Evolutionary conservation across 1,140 invertebrate species (phyloP), one percentile per base, ranked within the genome.

Genomic region (Habropoda laboriosa): DNA sequence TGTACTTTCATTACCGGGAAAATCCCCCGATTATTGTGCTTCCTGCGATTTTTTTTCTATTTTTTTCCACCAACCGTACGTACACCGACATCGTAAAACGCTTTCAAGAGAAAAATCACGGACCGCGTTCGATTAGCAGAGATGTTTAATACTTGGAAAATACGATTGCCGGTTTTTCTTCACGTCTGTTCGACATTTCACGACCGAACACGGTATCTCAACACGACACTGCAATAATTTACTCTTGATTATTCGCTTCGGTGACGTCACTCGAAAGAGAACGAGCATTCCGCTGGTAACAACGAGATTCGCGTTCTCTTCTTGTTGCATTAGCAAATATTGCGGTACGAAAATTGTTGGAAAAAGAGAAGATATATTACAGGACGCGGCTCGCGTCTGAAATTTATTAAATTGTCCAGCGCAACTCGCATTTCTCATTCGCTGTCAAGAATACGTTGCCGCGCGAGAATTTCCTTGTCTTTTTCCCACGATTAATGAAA

Each of bases 401-500:
- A 71, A 71, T 71, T 71, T 71, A 71, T 71, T 42, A 55, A 55
- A 71, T 71, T 57, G 51, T 35, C 35, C 24, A 38, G 49, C 35
- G 35, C 16, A 55, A 42, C 49, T 57, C 67, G 51, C 49, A 71
- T 55, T 71, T 71, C 51, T 71, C 67, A 71, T 16, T 40, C 35
- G 35, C 35, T 55, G 67, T 57, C 51, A 55, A 40, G 51, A 71
- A 70, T 55, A 70, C 51, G 51, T 40, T 40, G 18, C 13, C 49
- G 66, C 32, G 35, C 49, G 21, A 21, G 40, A 38, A 12, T 70
- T 70, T 70, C 49, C 66, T 71, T 55, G 35, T 57, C 16, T 40
- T 57, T 55, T 40, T 71, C 51, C 35, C 32, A 42, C 49, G 35
- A 55, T 40, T 24, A 71, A 71, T 71, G 51, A 40, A 55, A 55